Percentiles rank a stretch among this genome's conserved stretches.
Conservation (phyloP, 2,797 vertebrate genomes). For the Hoplostethus mediterraneus region DNA sequence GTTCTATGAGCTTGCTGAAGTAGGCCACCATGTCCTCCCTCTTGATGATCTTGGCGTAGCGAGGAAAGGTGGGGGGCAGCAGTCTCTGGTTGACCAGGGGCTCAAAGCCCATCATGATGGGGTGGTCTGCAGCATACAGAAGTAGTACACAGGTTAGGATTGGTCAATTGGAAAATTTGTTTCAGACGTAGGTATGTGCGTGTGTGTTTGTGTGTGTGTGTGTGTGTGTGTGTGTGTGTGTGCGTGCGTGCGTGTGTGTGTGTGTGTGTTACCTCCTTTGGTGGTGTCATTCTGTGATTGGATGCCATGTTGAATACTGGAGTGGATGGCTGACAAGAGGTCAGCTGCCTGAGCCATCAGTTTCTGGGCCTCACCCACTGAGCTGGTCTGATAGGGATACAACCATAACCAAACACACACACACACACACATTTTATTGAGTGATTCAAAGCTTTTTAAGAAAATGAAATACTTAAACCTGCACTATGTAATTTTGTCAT, state of each 20-base stretch:
- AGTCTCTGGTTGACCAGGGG: slow-evolving; percentile 98
- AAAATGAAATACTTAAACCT: no score
- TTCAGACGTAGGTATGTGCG: not conserved
- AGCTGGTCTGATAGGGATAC: slow-evolving; percentile 88
- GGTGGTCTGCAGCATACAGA: slow-evolving; percentile 88
- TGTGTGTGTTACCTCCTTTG: slow-evolving; percentile 91
- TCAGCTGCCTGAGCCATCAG: slow-evolving; percentile 95
- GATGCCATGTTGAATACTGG: slow-evolving; percentile 94
- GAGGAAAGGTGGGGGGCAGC: slow-evolving; percentile 97
- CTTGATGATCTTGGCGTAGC: slow-evolving; percentile 99
- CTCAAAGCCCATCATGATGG: slow-evolving; percentile 99
- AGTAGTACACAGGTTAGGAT: not conserved
- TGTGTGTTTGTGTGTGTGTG: no score
- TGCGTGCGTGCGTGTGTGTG: slow-evolving; percentile 2
- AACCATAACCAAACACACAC: slow-evolving; percentile 16
- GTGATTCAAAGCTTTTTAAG: no score
- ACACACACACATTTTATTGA: not conserved
- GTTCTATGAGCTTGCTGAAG: slow-evolving; percentile 96
- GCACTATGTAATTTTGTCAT: no score
- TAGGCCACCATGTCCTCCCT: slow-evolving; percentile 99
- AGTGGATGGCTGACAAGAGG: slow-evolving; percentile 93
- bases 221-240: not conserved
- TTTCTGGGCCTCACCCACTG: slow-evolving; percentile 97
- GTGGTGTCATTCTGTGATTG: slow-evolving; percentile 98
- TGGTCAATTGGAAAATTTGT: not conserved